Percentiles rank a stretch among this genome's conserved stretches.
Evolutionary conservation across 1,140 invertebrate genomes (phyloP).

Genomic region (Eubasilissa regina): DNA sequence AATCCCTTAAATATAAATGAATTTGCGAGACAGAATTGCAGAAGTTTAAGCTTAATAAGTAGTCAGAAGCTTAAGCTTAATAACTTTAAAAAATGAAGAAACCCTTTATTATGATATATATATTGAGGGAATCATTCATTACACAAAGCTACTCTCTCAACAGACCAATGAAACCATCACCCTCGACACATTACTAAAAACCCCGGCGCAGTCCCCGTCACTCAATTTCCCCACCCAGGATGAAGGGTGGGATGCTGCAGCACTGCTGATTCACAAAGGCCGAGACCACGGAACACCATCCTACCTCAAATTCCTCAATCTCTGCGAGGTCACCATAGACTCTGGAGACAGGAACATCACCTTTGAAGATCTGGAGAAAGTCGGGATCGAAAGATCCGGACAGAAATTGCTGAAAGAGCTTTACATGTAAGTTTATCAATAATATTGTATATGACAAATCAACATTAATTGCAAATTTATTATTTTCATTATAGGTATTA

Average conservation of each 20-base stretch:
- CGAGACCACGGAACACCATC: slow-evolving; percentile 94
- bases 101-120: no score
- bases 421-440: slow-evolving; percentile 72
- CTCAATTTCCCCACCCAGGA: slow-evolving; percentile 65
- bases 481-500: no score
- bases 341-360: slow-evolving; percentile 67
- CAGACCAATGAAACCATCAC: slow-evolving; percentile 66
- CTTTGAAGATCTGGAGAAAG: slow-evolving; percentile 78
- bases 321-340: slow-evolving; percentile 77
- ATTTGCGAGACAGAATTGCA: no score
- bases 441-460: no score
- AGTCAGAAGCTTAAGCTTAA: no score
- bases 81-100: no score
- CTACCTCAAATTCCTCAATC: slow-evolving; percentile 83
- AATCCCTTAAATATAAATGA: no score
- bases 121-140: no score
- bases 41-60: no score
- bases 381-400: slow-evolving; percentile 74
- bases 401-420: slow-evolving; percentile 76
- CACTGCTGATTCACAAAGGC: slow-evolving; percentile 78
- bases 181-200: slow-evolving; percentile 68
- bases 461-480: no score
- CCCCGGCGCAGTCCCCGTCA: slow-evolving; percentile 70
- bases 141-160: slow-evolving; percentile 26
- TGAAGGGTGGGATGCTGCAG: slow-evolving; percentile 71